Conservation (phyloP, 1,140 invertebrate genomes). For the Tetragonula clypearis region DNA sequence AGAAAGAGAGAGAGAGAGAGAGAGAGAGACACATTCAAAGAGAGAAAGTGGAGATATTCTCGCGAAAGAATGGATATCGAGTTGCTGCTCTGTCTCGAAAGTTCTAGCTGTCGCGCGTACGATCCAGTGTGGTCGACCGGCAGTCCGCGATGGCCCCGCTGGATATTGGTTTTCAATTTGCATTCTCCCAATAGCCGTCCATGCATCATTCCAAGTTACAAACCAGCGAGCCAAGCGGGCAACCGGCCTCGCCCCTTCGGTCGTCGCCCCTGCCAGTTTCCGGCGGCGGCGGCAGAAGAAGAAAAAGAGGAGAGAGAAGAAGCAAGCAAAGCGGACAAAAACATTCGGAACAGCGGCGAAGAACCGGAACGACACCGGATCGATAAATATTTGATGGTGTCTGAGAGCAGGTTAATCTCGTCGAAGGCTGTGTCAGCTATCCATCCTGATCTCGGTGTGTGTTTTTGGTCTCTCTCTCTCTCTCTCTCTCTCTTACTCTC, state of each 20-base stretch:
- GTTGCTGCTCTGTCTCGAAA: constrained; percentile 55
- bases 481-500: too few relatives aligned
- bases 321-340: constrained; percentile 9
- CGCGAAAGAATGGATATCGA: constrained; percentile 33
- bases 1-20: neutral
- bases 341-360: constrained; percentile 15
- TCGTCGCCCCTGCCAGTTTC: neutral
- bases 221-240: constrained; percentile 51
- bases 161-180: constrained; percentile 75
- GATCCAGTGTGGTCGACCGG: constrained; percentile 7
- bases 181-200: constrained; percentile 67
- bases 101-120: constrained; percentile 38
- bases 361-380: constrained; percentile 31
- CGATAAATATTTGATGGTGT: constrained; percentile 71
- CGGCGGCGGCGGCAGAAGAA: neutral
- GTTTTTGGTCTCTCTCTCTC: neutral
- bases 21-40: neutral
- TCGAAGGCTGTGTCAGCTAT: constrained; percentile 26
- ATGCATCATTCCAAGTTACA: constrained; percentile 69
- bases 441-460: constrained; percentile 5
- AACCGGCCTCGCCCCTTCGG: neutral
- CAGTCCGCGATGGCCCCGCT: constrained; percentile 23
- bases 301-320: neutral
- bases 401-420: constrained; percentile 72
- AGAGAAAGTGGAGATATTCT: constrained; percentile 25